Base-by-base conservation (phyloP, 2,113 vertebrate genomes). In the Glareola pratincola region DNA sequence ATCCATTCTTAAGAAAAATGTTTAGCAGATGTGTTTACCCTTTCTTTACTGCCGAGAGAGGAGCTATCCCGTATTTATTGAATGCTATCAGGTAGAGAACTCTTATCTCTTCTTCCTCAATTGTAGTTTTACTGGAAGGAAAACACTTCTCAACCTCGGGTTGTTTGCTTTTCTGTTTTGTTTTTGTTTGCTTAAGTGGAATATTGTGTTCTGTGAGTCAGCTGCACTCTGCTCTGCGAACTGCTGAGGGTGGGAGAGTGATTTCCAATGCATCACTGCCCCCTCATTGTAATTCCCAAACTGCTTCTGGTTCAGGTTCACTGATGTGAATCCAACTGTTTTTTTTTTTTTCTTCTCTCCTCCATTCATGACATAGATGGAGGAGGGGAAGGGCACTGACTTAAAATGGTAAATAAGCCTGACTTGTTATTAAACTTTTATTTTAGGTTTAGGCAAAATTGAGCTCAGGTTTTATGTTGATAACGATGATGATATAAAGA, bases 121-220 rank as follows among this genome's bases (percentile, higher is more conserved):
- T 21, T 54, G 22, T 26, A 24, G 39, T 54, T 95, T n/a, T 73
- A 26, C 54, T 88, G 88, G 71, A 51, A 93, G 62, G n/a, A 69
- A 79, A 80, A 30, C 34, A 6, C 41, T 74, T 90, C 48, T 48
- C 39, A 36, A 2, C n/a, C 59, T 88, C 0, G 1, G 63, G 12
- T 53, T 81, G 48, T 91, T 96, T 63, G 50, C 67, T 59, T 63
- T 75, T 50, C 37, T 18, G 19, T 73, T 73, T 87, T 93, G 60
- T 72, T 92, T 82, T 92, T 94, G 32, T 90, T 95, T 90, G 78
- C 63, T 68, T 66, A 80, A 93, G 23, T 66, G 62, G 82, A 73
- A 90, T 96, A 53, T 57, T 78, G 60, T 95, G 85, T 95, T 76
- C 69, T n/a, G 50, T 95, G 95, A 85, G 84, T 95, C 88, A 95